Conservation (phyloP, 2,888 invertebrate genomes). For the Ganaspis brasiliensis region DNA sequence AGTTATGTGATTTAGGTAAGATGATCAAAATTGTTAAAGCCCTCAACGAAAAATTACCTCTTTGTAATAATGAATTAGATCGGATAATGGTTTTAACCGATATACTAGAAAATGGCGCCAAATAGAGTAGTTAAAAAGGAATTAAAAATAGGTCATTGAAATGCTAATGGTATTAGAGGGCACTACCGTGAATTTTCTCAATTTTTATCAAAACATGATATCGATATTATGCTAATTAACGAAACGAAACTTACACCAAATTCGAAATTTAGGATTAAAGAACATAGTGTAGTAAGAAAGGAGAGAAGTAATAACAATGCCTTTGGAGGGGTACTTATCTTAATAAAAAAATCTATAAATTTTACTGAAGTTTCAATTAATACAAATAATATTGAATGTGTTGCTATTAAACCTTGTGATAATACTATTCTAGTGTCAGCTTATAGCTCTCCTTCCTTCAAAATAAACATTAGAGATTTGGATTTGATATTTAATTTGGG, state of each 20-base stretch:
- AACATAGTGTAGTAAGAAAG: slow-evolving; percentile 23
- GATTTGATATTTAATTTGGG: slow-evolving; percentile 46
- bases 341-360: slow-evolving; percentile 10
- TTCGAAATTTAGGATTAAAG: slow-evolving; percentile 32
- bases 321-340: slow-evolving; percentile 20
- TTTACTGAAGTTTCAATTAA: slow-evolving; percentile 4
- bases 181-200: slow-evolving; percentile 47
- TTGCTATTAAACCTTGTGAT: slow-evolving; percentile 39
- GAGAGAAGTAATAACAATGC: neutral
- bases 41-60: neutral
- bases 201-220: slow-evolving; percentile 48
- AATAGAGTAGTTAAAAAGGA: neutral
- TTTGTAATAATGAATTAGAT: neutral
- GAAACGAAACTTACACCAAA: slow-evolving; percentile 46
- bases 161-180: slow-evolving; percentile 54
- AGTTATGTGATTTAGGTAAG: neutral
- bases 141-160: slow-evolving; percentile 48
- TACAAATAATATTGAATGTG: slow-evolving; percentile 14
- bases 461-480: slow-evolving; percentile 45
- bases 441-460: slow-evolving; percentile 38
- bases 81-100: neutral
- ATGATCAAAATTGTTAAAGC: neutral
- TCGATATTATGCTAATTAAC: slow-evolving; percentile 56
- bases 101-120: neutral
- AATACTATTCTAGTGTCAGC: slow-evolving; percentile 27